These are phyloP conservation scores for Ophion slaviceki DNA, from an alignment of 2,888 invertebrate genomes.

Conservation along the genomic window DNA sequence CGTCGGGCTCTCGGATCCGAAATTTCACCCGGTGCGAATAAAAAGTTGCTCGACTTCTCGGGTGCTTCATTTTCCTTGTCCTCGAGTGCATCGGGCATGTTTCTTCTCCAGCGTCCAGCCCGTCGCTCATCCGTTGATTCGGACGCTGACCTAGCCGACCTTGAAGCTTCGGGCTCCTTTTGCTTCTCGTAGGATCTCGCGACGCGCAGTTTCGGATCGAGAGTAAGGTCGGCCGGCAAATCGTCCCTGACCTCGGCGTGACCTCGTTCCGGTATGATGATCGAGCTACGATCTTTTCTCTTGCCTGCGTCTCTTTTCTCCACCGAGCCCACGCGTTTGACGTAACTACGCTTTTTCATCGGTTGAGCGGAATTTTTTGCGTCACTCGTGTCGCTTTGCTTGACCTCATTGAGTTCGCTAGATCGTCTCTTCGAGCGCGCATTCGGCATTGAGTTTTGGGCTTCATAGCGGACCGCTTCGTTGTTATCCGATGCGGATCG, in stretches of 20 bases:
- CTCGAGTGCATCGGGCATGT: conserved; percentile 39
- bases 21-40: conserved; percentile 57
- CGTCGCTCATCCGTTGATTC: not conserved
- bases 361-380: conserved; percentile 38
- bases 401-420: not conserved
- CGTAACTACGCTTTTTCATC: conserved; percentile 64
- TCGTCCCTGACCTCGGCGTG: conserved; percentile 62
- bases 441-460: not conserved
- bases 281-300: conserved; percentile 52
- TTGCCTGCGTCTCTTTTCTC: conserved; percentile 44
- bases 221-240: conserved; percentile 51
- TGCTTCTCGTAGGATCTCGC: conserved; percentile 42
- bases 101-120: conserved; percentile 43
- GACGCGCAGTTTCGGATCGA: conserved; percentile 61
- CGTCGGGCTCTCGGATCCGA: conserved; percentile 41
- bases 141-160: conserved; percentile 28
- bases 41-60: conserved; percentile 43
- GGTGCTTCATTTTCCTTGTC: conserved; percentile 57
- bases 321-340: conserved; percentile 63
- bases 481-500: conserved; percentile 22
- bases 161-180: not conserved
- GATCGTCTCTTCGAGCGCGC: conserved; percentile 50
- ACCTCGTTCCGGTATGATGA: conserved; percentile 64
- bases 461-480: not conserved
- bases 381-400: not conserved